Percentiles rank a stretch among this genome's conserved stretches.
Conservation (phyloP, 2,888 invertebrate species). For the Agelastica alni region DNA sequence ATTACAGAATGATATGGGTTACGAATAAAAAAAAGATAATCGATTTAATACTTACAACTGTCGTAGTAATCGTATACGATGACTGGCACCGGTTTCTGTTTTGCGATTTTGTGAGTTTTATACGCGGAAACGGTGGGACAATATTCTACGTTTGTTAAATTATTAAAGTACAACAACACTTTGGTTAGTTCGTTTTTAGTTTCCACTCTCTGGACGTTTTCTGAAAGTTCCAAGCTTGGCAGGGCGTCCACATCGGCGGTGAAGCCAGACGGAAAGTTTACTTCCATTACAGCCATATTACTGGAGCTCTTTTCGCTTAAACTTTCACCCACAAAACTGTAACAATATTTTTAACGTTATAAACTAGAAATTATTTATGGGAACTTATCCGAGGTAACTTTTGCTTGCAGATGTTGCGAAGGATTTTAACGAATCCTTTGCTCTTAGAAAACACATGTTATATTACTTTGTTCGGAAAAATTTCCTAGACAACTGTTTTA, state of each 20-base stretch:
- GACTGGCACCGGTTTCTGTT: conserved; percentile 84
- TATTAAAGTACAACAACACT: conserved; percentile 75
- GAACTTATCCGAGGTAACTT: too few relatives aligned
- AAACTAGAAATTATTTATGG: neutral
- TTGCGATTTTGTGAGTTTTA: conserved; percentile 80
- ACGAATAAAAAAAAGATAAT: too few relatives aligned
- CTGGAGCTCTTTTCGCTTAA: conserved; percentile 69
- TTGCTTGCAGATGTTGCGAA: too few relatives aligned
- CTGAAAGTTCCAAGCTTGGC: conserved; percentile 63
- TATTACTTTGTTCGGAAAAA: too few relatives aligned
- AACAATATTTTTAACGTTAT: conserved; percentile 27
- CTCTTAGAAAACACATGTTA: too few relatives aligned
- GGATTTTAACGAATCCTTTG: too few relatives aligned
- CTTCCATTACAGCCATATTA: conserved; percentile 90
- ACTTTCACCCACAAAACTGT: conserved; percentile 66
- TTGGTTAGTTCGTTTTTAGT: conserved; percentile 68
- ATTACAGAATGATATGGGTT: too few relatives aligned
- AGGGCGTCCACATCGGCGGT: conserved; percentile 77
- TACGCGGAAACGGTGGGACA: conserved; percentile 86
- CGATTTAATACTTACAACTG: conserved; percentile 72
- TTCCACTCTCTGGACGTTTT: conserved; percentile 69
- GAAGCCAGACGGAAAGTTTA: conserved; percentile 89
- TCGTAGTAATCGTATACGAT: conserved; percentile 91
- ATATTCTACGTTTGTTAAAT: conserved; percentile 65
- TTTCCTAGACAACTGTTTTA: too few relatives aligned